Evolutionary conservation across 2,888 invertebrate species (phyloP).

Genomic region (Galerucella pusilla): DNA sequence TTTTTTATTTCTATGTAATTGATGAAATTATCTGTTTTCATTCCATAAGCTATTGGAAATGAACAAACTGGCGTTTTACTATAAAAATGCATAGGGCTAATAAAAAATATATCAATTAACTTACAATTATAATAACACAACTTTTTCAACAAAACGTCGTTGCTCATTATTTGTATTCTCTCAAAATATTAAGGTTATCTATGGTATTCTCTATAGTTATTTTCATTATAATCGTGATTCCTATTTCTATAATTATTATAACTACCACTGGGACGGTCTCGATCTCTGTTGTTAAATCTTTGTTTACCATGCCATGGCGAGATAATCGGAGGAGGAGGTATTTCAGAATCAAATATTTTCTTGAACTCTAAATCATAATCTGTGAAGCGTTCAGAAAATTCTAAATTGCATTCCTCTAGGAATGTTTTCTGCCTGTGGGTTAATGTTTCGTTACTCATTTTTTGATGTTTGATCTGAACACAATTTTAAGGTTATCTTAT

Average conservation of each 20-base stretch:
- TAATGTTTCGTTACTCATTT: constrained; percentile 44
- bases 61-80: too few species aligned
- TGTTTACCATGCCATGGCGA: constrained; percentile 61
- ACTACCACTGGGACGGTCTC: constrained; percentile 36
- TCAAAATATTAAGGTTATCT: neutral
- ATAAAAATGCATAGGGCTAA: too few species aligned
- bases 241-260: constrained; percentile 35
- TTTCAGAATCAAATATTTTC: constrained; percentile 58
- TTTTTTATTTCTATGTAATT: too few species aligned
- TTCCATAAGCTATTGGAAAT: too few species aligned
- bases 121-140: too few species aligned
- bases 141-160: too few species aligned
- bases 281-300: constrained; percentile 44
- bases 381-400: constrained; percentile 64
- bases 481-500: neutral
- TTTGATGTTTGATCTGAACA: neutral
- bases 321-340: constrained; percentile 64
- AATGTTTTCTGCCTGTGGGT: constrained; percentile 63
- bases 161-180: too few species aligned
- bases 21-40: too few species aligned
- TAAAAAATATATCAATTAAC: too few species aligned
- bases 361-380: constrained; percentile 63
- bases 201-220: constrained; percentile 30
- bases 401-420: constrained; percentile 62
- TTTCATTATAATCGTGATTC: constrained; percentile 15